Evolutionary conservation across 2,888 invertebrate genomes (phyloP), one percentile per base, ranked within the genome.

Genomic region (Ophion obscuratus): DNA sequence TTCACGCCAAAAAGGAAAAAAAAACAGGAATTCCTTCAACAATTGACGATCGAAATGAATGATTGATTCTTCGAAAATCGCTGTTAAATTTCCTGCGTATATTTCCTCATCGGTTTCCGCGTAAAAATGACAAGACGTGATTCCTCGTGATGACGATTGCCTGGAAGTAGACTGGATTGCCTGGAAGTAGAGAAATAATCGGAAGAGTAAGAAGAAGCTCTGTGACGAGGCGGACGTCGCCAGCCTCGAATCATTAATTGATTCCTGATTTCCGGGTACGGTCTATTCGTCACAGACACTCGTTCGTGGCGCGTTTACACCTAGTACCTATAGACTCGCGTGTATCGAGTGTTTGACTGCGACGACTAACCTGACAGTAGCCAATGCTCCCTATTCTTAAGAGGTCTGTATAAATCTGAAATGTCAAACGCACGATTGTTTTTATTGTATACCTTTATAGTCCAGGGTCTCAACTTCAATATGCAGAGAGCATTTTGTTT

Each of bases 171-270:
- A 59, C 71, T 36, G n/a, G 27, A 57, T 62, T 24, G 47, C 64
- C 73, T 81, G 84, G 81, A 79, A 85, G 71, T 67, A 31, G 31
- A 67, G 47, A 73, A 64, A 62, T 64, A 70, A n/a, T 27, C 47
- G 61, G 61, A 81, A 68, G 73, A 36, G 67, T 74, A 17, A 17
- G 74, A 81, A 67, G 80, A 74, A 67, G 66, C 44, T 31, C 36
- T 27, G 44, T 74, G 85, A 83, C 80, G 80, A 79, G 74, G 62
- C 66, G 20, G 78, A 74, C 64, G 27, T 76, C 80, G 44, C 76
- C 68, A 59, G 64, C 64, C 9, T 62, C 74, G 79, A 76, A 67
- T 83, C 64, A 27, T 62, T 68, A 86, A 86, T 83, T 86, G 57
- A 77, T 74, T 74, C 68, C 36, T 11, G 20, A 53, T 64, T 74